A percentile compares a stretch with the other conserved stretches of the same genome.
phyloP scores from a whole-genome alignment of 92 coral and sea anemone genomes.

The Heteractis magnifica region DNA sequence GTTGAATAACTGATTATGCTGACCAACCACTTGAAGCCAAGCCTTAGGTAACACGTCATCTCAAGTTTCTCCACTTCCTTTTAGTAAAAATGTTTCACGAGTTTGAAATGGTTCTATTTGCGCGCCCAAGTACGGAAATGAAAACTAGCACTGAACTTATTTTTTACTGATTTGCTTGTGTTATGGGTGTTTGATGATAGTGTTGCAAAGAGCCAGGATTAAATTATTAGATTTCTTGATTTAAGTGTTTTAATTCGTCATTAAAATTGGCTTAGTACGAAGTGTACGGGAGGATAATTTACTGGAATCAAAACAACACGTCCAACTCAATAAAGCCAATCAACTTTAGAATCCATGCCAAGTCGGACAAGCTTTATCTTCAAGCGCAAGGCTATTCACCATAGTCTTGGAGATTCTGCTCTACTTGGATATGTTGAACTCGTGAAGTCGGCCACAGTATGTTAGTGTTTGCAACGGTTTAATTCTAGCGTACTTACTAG shows the following conservation, averaged over 20 bases:
- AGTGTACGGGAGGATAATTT: background rate
- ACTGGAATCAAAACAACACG: background rate
- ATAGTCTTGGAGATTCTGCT: too few relatives aligned
- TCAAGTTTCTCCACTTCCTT: background rate
- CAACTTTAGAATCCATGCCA: too few relatives aligned
- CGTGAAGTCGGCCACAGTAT: background rate
- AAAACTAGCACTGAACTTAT: too few relatives aligned
- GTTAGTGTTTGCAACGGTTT: background rate
- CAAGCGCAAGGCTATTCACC: too few relatives aligned
- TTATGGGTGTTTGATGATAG: too few relatives aligned
- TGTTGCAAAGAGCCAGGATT: too few relatives aligned
- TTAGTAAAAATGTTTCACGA: background rate
- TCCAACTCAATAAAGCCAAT: too few relatives aligned
- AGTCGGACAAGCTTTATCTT: too few relatives aligned
- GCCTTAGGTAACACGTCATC: background rate
- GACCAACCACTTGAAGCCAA: background rate
- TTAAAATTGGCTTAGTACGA: background rate
- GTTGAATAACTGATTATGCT: background rate
- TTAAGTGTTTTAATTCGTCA: background rate
- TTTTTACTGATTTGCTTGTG: too few relatives aligned
- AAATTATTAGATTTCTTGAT: background rate
- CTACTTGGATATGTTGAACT: too few relatives aligned
- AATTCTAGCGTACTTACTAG: background rate
- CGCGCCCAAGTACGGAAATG: background rate
- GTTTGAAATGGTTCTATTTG: background rate